Evolutionary conservation across 2,888 invertebrate genomes (phyloP).

Genomic region (Onthophagus sagittarius): DNA sequence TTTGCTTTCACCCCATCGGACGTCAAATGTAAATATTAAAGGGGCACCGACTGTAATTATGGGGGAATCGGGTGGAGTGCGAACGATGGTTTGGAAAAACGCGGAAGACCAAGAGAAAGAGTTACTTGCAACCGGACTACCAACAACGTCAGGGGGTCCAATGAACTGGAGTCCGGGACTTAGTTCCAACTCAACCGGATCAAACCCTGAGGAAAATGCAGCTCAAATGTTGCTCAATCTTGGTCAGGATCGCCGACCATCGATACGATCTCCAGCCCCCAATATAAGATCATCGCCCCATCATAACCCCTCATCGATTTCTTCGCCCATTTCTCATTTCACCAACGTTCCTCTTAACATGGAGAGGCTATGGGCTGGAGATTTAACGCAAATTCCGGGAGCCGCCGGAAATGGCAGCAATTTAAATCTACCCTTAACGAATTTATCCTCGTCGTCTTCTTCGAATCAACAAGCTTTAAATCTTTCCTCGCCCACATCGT

Average conservation of each 20-base stretch:
- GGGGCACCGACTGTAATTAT: constrained; percentile 84
- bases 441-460: constrained; percentile 56
- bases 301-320: constrained; percentile 20
- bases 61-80: constrained; percentile 88
- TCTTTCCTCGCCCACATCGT: constrained; percentile 37
- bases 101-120: constrained; percentile 43
- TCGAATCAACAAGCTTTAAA: constrained; percentile 3
- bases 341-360: constrained; percentile 72
- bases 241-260: constrained; percentile 57
- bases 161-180: constrained; percentile 40
- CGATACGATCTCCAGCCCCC: constrained; percentile 30
- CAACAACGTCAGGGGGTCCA: constrained; percentile 35
- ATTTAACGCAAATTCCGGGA: constrained; percentile 74
- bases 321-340: constrained; percentile 47
- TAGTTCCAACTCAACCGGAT: constrained; percentile 33
- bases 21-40: constrained; percentile 46
- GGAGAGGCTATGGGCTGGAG: constrained; percentile 89
- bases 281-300: constrained; percentile 30
- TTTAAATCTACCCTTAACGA: constrained; percentile 65
- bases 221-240: constrained; percentile 71
- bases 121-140: constrained; percentile 40
- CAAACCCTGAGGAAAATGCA: constrained; percentile 51
- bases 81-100: constrained; percentile 68
- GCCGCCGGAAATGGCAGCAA: constrained; percentile 50
- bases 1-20: constrained; percentile 23